Base-by-base conservation (phyloP, 2,113 vertebrate genomes). In the Helogale parvula region DNA sequence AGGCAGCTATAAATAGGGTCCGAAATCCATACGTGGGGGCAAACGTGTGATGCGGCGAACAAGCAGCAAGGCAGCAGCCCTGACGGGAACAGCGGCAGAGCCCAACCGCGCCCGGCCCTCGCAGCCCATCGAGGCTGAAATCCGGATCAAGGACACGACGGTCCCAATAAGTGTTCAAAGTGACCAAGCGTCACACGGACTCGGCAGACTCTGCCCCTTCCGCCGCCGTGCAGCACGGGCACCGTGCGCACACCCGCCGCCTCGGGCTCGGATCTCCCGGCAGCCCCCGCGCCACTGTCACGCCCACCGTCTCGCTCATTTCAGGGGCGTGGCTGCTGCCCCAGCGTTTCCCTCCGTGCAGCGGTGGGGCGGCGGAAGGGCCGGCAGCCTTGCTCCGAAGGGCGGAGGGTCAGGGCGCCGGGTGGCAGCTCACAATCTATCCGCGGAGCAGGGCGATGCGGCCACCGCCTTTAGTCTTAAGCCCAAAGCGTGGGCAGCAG, bases 1-100 rank as follows among this genome's bases (percentile, higher is more conserved):
- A 79, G 93, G 85, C 94, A 65, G 88, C 93, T 83, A 69, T 25
- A 90, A 95, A 93, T 74, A 95, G 88, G 80, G 45, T 85, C 65
- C 54, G 29, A 45, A 45, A 82, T 60, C 95, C 85, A 25, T 5
- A 72, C 15, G 2, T 4, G 25, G 85, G 85, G 92, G 74, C 77
- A 23, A 16, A 86, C 92, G 84, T 17, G 60, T 29, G 65, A 63
- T 50, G 52, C 7, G 0, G 93, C 83, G 16, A 90, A 35, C 87
- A 84, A 81, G 90, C 11, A 27, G 69, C 13, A 76, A 93, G 87
- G 88, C 81, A 45, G 87, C 69, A 27, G n/a, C 47, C 81, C 47
- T 25, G 27, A 31, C 0, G 1, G 38, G 47, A 79, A 33, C 29
- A 82, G 82, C 1, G 0, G 60, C 2, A 5, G 33, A 50, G 66